Conservation (phyloP, 2,113 vertebrate species). For the Pangasianodon hypophthalmus region DNA sequence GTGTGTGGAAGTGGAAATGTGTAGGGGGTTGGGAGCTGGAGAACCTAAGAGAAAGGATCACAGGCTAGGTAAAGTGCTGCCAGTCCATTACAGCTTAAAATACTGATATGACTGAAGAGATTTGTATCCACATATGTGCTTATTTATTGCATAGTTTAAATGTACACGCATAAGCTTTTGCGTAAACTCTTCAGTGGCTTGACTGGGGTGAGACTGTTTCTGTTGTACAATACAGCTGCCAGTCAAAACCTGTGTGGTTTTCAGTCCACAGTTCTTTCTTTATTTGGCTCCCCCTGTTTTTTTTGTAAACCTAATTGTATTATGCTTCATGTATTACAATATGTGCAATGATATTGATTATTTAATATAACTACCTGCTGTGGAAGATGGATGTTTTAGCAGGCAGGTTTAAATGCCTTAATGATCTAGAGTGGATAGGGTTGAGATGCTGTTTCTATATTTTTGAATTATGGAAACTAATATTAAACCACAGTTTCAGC, state of each 20-base stretch:
- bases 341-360: neutral
- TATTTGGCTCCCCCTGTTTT: neutral
- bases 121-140: neutral
- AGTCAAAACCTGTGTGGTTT: neutral
- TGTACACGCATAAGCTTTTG: neutral
- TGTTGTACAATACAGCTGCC: neutral
- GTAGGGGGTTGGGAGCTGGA: slow-evolving; percentile 23
- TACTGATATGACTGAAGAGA: too few species aligned
- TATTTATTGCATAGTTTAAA: neutral
- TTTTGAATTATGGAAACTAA: neutral
- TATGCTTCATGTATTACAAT: neutral
- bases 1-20: slow-evolving; percentile 10
- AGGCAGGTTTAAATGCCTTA: neutral
- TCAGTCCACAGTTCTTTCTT: neutral
- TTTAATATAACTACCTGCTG: neutral
- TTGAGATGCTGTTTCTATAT: neutral
- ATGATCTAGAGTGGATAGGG: neutral
- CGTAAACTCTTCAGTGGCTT: neutral
- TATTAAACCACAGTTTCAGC: neutral
- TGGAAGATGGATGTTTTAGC: neutral
- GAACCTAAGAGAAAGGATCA: slow-evolving; percentile 8
- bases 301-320: neutral
- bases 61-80: neutral
- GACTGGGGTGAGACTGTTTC: neutral
- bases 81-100: neutral